Evolutionary conservation across 92 coral and sea anemone genomes (phyloP).

Genomic region (Virgularia gustaviana): DNA sequence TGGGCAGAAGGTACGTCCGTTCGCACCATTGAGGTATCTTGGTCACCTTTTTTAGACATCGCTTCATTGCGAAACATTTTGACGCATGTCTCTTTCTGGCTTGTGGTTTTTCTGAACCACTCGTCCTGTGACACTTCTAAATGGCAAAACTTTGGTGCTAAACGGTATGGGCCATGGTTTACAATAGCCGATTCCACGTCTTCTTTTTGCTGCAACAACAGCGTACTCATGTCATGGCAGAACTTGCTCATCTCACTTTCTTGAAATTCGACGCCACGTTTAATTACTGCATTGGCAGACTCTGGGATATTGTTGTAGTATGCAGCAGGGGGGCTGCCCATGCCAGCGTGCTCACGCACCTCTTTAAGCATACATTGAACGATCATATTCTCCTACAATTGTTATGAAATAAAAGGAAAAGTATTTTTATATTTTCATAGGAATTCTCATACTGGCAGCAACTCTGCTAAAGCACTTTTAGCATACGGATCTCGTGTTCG

Average conservation of each 20-base stretch:
- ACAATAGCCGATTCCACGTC: constrained; percentile 57
- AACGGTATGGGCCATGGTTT: constrained; percentile 44
- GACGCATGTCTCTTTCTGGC: constrained; percentile 38
- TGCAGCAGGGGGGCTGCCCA: constrained; percentile 11
- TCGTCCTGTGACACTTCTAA: constrained; percentile 36
- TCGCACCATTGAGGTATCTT: no score
- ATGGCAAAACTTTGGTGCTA: constrained; percentile 9
- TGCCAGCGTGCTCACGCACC: constrained; percentile 10
- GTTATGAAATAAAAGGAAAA: no score
- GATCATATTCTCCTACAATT: constrained; percentile 20
- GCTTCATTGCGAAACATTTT: constrained; percentile 28
- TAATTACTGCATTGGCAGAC: constrained; percentile 35
- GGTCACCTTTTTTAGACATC: no score
- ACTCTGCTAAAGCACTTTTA: no score
- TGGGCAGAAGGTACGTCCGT: no score
- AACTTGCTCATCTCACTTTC: constrained; percentile 46
- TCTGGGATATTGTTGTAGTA: constrained; percentile 23
- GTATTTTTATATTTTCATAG: no score
- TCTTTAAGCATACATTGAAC: constrained; percentile 13
- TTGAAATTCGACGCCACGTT: constrained; percentile 39
- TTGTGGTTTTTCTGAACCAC: constrained; percentile 45
- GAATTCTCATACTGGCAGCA: no score
- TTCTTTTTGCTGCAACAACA: constrained; percentile 39
- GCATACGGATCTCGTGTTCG: no score
- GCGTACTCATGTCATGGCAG: constrained; percentile 41